phyloP scores from a whole-genome alignment of 2,113 vertebrate species.

The Periophthalmodon schlosseri region DNA sequence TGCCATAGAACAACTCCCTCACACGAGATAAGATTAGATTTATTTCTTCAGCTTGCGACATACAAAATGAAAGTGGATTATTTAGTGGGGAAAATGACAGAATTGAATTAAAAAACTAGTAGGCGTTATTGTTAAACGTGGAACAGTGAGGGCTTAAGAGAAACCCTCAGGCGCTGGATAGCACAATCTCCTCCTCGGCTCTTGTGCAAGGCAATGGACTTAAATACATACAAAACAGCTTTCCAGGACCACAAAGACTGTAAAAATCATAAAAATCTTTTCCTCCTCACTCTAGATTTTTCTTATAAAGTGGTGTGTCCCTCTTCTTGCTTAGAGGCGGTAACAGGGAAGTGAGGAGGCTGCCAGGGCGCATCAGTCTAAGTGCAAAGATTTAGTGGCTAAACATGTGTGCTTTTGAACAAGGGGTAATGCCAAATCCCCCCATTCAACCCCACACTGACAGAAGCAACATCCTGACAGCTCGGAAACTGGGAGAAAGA shows the following conservation, averaged over 20 bases:
- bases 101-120: conserved; percentile 75
- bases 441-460: conserved; percentile 66
- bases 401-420: conserved; percentile 64
- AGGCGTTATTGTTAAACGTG: conserved; percentile 74
- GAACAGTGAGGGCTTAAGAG: conserved; percentile 72
- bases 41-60: conserved; percentile 59
- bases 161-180: conserved; percentile 66
- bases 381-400: conserved; percentile 71
- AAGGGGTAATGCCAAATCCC: conserved; percentile 66
- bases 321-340: conserved; percentile 63
- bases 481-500: conserved; percentile 51
- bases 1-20: conserved; percentile 29
- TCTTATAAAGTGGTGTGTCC: conserved; percentile 43
- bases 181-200: conserved; percentile 61
- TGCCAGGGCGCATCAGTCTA: conserved; percentile 69
- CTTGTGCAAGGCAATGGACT: conserved; percentile 69
- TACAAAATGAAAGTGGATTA: conserved; percentile 71
- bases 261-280: conserved; percentile 72
- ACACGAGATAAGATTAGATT: conserved; percentile 67
- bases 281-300: conserved; percentile 57
- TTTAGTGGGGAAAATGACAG: conserved; percentile 61
- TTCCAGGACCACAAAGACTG: conserved; percentile 71
- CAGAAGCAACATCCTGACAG: conserved; percentile 72
- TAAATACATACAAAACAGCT: conserved; percentile 63
- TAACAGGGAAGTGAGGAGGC: conserved; percentile 40